Conservation (phyloP, 2,888 invertebrate species). For the Cosmopolites sordidus region DNA sequence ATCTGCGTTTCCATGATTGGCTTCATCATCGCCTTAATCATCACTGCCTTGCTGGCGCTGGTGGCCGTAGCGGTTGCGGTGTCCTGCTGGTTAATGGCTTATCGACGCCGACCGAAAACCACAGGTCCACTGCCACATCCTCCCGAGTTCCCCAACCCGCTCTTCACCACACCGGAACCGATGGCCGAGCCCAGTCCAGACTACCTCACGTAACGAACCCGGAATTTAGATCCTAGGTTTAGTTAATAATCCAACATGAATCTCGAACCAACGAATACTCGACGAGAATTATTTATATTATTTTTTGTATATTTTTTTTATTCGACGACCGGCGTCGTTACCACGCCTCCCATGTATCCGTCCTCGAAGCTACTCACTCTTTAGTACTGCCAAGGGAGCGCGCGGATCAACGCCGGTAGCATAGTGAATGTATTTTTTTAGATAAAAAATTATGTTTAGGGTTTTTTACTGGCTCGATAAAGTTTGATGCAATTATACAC, state of each 20-base stretch:
- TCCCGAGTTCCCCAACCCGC: constrained; percentile 90
- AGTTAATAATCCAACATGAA: constrained; percentile 24
- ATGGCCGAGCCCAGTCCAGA: constrained; percentile 79
- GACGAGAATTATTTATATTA: constrained; percentile 32
- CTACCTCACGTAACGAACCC: constrained; percentile 58
- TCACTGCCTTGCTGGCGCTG: constrained; percentile 85
- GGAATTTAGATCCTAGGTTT: constrained; percentile 25
- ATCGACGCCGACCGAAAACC: constrained; percentile 79
- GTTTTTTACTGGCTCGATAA: constrained; percentile 31
- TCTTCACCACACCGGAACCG: constrained; percentile 79
- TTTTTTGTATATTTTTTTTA: constrained; percentile 25
- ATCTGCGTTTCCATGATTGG: constrained; percentile 93
- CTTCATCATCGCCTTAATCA: constrained; percentile 85
- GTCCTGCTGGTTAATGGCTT: constrained; percentile 93
- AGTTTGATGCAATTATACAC: constrained; percentile 7
- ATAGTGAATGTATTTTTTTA: constrained; percentile 28
- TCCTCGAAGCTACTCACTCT: constrained; percentile 39
- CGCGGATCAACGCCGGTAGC: not conserved
- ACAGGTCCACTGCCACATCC: constrained; percentile 91
- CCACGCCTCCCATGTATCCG: constrained; percentile 30
- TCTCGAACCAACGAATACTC: constrained; percentile 28
- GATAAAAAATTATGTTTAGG: constrained; percentile 25
- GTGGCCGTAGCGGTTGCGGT: constrained; percentile 93
- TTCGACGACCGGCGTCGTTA: too few relatives aligned
- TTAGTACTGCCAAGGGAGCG: constrained; percentile 31